Evolutionary conservation across 2,797 vertebrate genomes (phyloP).

Genomic region (Rhodeus uyekii): DNA sequence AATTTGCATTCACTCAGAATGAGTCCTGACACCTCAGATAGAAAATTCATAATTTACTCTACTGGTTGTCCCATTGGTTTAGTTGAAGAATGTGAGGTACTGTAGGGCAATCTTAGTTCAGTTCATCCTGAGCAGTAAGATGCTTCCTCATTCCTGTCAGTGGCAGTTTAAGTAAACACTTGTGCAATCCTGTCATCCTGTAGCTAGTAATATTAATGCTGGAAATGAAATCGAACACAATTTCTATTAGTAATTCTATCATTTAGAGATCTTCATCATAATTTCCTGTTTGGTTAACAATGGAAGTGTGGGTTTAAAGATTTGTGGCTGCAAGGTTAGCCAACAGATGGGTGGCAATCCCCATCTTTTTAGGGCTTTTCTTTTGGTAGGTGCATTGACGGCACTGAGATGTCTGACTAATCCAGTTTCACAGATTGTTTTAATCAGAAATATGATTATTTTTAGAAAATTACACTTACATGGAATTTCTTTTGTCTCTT

Average conservation of each 20-base stretch:
- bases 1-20: conserved; percentile 20
- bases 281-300: conserved; percentile 12
- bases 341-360: conserved; percentile 36
- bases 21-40: conserved; percentile 24
- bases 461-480: conserved; percentile 43
- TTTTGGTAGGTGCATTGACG: neutral
- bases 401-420: conserved; percentile 44
- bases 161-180: conserved; percentile 24
- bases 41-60: conserved; percentile 11
- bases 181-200: conserved; percentile 33
- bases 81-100: neutral
- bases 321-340: neutral
- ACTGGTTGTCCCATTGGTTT: neutral
- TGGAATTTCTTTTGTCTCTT: conserved; percentile 31
- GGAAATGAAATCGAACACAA: neutral
- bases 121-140: neutral
- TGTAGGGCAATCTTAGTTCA: neutral
- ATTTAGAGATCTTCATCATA: neutral
- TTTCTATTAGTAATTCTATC: neutral
- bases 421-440: conserved; percentile 22
- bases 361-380: neutral
- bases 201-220: neutral
- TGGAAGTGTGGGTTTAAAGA: conserved; percentile 15
- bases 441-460: conserved; percentile 31
- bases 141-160: conserved; percentile 34